Evolutionary conservation across 2,113 vertebrate species (phyloP).

Genomic region (Glaucomys volans): DNA sequence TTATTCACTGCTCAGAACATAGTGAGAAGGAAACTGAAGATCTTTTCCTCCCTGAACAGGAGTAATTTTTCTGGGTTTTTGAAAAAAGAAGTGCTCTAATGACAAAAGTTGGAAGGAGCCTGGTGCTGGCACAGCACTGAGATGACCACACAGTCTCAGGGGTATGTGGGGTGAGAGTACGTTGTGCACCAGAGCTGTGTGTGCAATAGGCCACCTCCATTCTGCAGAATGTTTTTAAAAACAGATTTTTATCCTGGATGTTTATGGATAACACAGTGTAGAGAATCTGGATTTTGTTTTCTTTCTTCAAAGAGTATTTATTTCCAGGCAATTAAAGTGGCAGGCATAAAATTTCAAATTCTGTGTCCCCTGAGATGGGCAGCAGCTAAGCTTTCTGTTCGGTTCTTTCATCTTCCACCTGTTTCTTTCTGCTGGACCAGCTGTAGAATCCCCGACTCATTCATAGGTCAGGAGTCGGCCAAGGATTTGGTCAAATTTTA

Average conservation of each 20-base stretch:
- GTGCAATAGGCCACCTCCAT: too few relatives aligned
- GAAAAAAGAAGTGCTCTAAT: too few relatives aligned
- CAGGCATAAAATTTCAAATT: slow-evolving; percentile 1
- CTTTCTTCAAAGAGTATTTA: neutral
- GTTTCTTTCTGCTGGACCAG: neutral
- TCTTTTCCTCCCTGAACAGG: too few relatives aligned
- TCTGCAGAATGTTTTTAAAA: too few relatives aligned
- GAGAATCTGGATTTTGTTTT: slow-evolving; percentile 37
- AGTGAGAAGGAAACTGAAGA: too few relatives aligned
- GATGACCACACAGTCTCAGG: too few relatives aligned
- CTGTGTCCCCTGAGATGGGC: neutral
- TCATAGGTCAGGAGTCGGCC: neutral
- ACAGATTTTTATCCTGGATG: neutral
- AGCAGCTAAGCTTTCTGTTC: neutral
- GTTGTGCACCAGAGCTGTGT: too few relatives aligned
- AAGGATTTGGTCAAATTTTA: neutral
- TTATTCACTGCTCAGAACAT: too few relatives aligned
- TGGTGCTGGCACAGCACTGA: too few relatives aligned
- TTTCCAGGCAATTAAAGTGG: neutral
- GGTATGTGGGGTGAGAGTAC: too few relatives aligned
- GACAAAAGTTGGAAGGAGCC: too few relatives aligned
- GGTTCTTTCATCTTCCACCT: neutral
- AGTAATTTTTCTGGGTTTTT: too few relatives aligned
- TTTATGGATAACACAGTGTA: neutral
- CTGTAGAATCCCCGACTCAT: neutral